These are phyloP conservation scores for Leptinotarsa tumamoca DNA, from an alignment of 2,888 invertebrate genomes.

Conservation along the genomic window DNA sequence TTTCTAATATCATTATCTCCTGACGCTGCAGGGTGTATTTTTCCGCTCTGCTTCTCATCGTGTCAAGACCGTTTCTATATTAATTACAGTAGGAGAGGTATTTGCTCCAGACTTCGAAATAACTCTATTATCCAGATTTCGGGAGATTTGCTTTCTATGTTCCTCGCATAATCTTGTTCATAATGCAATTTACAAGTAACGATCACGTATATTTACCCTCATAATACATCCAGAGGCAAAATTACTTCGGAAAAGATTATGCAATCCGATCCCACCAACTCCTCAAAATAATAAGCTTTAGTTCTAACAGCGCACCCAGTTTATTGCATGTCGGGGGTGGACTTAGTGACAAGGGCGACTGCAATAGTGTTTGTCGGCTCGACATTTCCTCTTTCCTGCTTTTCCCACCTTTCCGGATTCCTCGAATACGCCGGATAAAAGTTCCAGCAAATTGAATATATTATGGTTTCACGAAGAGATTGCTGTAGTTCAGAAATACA, in stretches of 20 bases:
- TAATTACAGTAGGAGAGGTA: constrained; percentile 19
- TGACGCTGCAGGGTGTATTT: neutral
- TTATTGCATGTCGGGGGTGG: constrained; percentile 37
- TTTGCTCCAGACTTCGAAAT: constrained; percentile 22
- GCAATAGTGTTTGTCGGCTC: constrained; percentile 36
- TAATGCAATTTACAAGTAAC: constrained; percentile 34
- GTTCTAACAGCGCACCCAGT: constrained; percentile 34
- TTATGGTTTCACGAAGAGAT: constrained; percentile 26
- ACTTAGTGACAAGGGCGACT: constrained; percentile 31
- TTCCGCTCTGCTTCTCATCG: neutral
- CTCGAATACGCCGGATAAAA: constrained; percentile 36
- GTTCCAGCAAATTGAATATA: constrained; percentile 37
- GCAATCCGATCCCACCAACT: constrained; percentile 30
- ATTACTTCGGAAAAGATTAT: constrained; percentile 34
- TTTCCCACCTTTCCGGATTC: constrained; percentile 35
- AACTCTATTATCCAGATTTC: constrained; percentile 34
- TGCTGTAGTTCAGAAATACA: constrained; percentile 19
- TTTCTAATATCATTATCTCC: neutral
- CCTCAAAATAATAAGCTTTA: constrained; percentile 38
- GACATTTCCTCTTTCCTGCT: constrained; percentile 36
- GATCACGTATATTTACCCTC: constrained; percentile 33
- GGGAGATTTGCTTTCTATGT: constrained; percentile 30
- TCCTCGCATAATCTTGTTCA: constrained; percentile 30
- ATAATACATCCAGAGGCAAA: constrained; percentile 33
- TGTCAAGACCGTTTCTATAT: constrained; percentile 19